phyloP scores from a whole-genome alignment of 1,140 invertebrate species.

The Ganaspis sp. region DNA sequence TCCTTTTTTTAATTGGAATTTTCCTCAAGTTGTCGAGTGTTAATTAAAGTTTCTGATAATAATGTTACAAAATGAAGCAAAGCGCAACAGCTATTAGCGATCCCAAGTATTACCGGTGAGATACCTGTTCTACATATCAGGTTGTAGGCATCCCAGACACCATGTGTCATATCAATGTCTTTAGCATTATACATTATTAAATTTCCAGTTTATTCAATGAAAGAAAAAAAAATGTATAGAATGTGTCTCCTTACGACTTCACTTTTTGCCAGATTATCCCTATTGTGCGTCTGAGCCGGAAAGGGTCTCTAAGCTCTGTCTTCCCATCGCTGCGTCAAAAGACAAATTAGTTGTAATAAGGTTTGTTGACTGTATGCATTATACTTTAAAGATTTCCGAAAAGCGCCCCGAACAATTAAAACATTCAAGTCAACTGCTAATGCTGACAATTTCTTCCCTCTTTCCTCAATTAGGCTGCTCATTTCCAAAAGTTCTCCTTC shows the following conservation, averaged over 20 bases:
- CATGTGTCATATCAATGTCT: slow-evolving; percentile 74
- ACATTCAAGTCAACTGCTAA: slow-evolving; percentile 56
- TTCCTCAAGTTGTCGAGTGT: neutral
- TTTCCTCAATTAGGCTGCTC: neutral
- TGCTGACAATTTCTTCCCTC: slow-evolving; percentile 36
- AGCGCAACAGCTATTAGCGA: slow-evolving; percentile 65
- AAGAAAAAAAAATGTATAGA: slow-evolving; percentile 22
- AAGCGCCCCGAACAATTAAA: slow-evolving; percentile 55
- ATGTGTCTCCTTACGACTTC: slow-evolving; percentile 19
- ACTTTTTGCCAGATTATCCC: slow-evolving; percentile 13
- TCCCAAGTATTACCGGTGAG: slow-evolving; percentile 72
- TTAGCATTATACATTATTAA: slow-evolving; percentile 54
- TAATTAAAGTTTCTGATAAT: neutral
- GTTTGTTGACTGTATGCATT: slow-evolving; percentile 75
- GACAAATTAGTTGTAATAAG: slow-evolving; percentile 73
- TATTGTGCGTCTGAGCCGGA: slow-evolving; percentile 67
- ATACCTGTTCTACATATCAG: slow-evolving; percentile 74
- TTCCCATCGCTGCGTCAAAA: slow-evolving; percentile 76
- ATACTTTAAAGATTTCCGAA: slow-evolving; percentile 52
- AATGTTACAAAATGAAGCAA: slow-evolving; percentile 59
- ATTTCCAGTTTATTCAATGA: slow-evolving; percentile 12
- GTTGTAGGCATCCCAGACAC: slow-evolving; percentile 67
- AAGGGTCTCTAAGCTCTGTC: slow-evolving; percentile 74
- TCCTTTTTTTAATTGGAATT: neutral
- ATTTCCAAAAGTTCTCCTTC: too few relatives aligned